Evolutionary conservation across 2,797 vertebrate genomes (phyloP).

Genomic region (Prionace glauca): DNA sequence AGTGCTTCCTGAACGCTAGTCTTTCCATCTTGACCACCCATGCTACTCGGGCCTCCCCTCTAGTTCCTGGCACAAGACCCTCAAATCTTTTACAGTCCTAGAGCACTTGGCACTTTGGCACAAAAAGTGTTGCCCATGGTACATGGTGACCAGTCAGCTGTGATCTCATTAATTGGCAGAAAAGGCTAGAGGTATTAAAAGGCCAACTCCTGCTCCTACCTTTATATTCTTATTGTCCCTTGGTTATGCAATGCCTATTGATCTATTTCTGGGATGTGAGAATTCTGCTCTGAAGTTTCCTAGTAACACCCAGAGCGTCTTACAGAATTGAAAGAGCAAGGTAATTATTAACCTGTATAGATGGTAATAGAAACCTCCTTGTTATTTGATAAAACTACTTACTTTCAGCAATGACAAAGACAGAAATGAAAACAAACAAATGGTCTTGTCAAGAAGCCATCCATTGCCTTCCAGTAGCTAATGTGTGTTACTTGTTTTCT

Average conservation of each 20-base stretch:
- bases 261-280: background rate
- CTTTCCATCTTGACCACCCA: too few relatives aligned
- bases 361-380: background rate
- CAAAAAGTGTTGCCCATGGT: too few relatives aligned
- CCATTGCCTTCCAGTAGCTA: background rate
- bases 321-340: background rate
- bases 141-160: too few relatives aligned
- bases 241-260: background rate
- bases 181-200: too few relatives aligned
- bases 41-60: too few relatives aligned
- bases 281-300: background rate
- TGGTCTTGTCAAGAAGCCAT: background rate
- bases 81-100: too few relatives aligned
- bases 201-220: too few relatives aligned
- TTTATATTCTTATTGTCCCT: background rate
- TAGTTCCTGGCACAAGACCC: too few relatives aligned
- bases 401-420: background rate
- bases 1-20: too few relatives aligned
- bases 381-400: slow-evolving; percentile 9
- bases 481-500: background rate
- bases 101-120: too few relatives aligned
- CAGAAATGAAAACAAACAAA: background rate
- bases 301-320: background rate
- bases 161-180: too few relatives aligned
- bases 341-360: background rate